phyloP scores from a whole-genome alignment of 2,797 vertebrate genomes.

The Fundulus diaphanus region DNA sequence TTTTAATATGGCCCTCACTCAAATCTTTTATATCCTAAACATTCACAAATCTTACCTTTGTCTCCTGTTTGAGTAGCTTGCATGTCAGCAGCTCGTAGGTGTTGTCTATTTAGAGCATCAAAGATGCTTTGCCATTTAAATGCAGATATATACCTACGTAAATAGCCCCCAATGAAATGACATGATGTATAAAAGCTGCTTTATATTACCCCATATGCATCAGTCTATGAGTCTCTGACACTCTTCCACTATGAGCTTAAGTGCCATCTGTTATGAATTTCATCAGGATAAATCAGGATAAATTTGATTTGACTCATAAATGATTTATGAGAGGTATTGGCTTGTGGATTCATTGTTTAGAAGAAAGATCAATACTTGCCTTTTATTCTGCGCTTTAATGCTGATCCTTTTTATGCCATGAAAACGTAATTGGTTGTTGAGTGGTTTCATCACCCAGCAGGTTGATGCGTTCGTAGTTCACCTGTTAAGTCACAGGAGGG shows the following conservation, averaged over 20 bases:
- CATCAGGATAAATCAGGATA: too few relatives aligned
- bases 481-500: constrained; percentile 56
- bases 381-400: constrained; percentile 55
- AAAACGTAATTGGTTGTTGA: constrained; percentile 34
- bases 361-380: constrained; percentile 50
- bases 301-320: constrained; percentile 71
- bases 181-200: constrained; percentile 15
- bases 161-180: neutral
- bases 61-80: neutral
- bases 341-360: constrained; percentile 28
- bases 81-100: neutral
- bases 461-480: constrained; percentile 30
- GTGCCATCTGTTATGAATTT: constrained; percentile 67
- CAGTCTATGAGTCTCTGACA: constrained; percentile 19
- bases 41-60: neutral
- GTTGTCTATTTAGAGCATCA: neutral
- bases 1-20: neutral
- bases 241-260: constrained; percentile 48
- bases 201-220: constrained; percentile 19
- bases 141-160: neutral
- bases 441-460: constrained; percentile 35
- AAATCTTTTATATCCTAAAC: neutral
- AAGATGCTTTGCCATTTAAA: neutral
- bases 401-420: constrained; percentile 49
- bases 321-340: constrained; percentile 51